phyloP scores from a whole-genome alignment of 2,888 invertebrate species.

The Acanthoscelides obtectus region DNA sequence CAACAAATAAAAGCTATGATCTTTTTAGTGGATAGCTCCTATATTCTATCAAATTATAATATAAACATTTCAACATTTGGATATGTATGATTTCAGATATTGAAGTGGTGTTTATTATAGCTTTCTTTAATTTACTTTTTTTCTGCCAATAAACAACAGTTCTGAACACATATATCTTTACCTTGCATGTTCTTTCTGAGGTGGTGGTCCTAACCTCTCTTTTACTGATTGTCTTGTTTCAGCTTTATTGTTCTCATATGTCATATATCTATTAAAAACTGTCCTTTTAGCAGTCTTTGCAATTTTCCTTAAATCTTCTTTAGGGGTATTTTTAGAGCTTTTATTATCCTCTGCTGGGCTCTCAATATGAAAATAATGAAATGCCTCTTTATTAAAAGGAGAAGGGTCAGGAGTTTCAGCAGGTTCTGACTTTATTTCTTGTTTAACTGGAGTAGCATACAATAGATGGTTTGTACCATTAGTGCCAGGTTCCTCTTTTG shows the following conservation, averaged over 20 bases:
- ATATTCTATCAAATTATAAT: too few relatives aligned
- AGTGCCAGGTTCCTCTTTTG: background rate
- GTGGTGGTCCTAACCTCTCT: conserved; percentile 16
- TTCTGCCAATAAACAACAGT: too few relatives aligned
- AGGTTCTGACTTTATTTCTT: background rate
- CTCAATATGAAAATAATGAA: background rate
- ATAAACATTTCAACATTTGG: too few relatives aligned
- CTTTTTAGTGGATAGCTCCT: too few relatives aligned
- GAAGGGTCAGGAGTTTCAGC: background rate
- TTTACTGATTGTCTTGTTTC: conserved; percentile 10
- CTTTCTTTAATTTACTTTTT: too few relatives aligned
- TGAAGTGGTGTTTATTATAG: too few relatives aligned
- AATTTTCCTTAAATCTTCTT: too few relatives aligned
- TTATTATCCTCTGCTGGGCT: background rate
- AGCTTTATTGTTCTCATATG: background rate
- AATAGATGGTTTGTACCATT: background rate
- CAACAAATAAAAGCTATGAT: too few relatives aligned
- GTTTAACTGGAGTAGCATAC: background rate
- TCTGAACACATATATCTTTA: background rate
- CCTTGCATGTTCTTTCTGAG: conserved; percentile 1
- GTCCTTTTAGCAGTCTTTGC: background rate
- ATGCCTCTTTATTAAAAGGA: background rate
- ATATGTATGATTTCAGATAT: too few relatives aligned
- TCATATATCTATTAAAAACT: background rate
- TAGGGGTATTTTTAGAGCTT: background rate